Conservation (phyloP, 2,888 invertebrate genomes). For the Desoria tigrina region DNA sequence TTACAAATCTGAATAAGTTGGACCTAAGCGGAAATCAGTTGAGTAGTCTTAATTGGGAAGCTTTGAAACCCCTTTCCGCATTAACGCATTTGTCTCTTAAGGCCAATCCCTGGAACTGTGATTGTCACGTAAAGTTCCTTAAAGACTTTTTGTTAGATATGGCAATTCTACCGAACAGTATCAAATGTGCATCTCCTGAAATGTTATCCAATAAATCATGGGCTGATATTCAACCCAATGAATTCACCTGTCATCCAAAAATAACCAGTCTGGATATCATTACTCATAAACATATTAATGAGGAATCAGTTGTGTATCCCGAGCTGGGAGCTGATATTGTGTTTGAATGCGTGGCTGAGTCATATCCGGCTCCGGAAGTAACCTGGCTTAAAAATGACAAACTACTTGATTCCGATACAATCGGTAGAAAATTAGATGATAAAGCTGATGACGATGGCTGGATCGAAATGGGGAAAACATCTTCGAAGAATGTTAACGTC, state of each 20-base stretch:
- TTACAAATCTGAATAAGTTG: background rate
- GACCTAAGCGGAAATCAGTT: background rate
- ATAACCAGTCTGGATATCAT: background rate
- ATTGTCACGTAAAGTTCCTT: constrained; percentile 8
- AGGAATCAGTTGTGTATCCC: background rate
- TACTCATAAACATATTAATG: background rate
- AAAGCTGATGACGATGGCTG: background rate
- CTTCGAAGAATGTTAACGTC: too few relatives aligned
- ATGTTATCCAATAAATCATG: background rate
- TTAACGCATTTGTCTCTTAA: background rate
- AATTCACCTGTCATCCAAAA: background rate
- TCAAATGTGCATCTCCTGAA: background rate
- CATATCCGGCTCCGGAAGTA: constrained; percentile 1
- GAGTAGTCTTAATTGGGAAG: background rate
- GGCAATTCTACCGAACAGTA: background rate
- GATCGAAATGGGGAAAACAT: background rate
- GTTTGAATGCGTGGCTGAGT: background rate
- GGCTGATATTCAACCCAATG: background rate
- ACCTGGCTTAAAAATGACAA: constrained; percentile 4
- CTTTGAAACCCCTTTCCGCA: too few relatives aligned
- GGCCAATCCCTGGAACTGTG: constrained; percentile 7
- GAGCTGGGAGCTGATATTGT: constrained; percentile 1
- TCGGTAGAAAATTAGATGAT: background rate
- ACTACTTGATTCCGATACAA: background rate
- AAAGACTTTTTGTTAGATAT: background rate